Conservation (phyloP, 2,888 invertebrate genomes). For the Vesta saturnalis region DNA sequence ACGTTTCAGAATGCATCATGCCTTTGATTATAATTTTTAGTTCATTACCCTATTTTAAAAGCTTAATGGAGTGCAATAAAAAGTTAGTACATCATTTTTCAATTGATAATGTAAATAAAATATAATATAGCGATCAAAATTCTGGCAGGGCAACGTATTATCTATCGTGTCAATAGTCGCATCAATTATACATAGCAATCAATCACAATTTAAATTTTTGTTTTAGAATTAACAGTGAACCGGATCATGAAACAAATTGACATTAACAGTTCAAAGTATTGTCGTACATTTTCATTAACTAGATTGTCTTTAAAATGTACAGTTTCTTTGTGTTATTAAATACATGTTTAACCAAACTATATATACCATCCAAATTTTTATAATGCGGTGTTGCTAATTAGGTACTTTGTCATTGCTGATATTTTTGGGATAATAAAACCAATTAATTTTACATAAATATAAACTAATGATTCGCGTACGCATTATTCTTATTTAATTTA, state of each 20-base stretch:
- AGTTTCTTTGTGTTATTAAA: background rate
- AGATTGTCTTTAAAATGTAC: background rate
- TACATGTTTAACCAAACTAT: no score
- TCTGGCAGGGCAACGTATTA: conserved; percentile 29
- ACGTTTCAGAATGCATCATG: no score
- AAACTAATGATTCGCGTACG: no score
- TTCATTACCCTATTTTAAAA: conserved; percentile 3
- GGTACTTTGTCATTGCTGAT: no score
- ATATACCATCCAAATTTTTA: no score
- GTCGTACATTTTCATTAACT: background rate
- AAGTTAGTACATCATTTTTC: conserved; percentile 47
- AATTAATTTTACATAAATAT: no score
- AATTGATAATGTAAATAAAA: conserved; percentile 51
- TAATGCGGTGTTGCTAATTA: no score
- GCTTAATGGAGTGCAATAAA: conserved; percentile 35
- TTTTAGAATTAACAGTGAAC: conserved; percentile 25
- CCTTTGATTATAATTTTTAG: no score
- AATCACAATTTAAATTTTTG: conserved; percentile 47
- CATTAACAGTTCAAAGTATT: conserved; percentile 13
- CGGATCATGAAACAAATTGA: conserved; percentile 19
- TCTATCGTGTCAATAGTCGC: conserved; percentile 40
- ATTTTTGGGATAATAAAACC: no score
- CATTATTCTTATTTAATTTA: no score
- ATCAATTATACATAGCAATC: conserved; percentile 42
- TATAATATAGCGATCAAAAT: conserved; percentile 47